A percentile compares a stretch with the other conserved stretches of the same genome.
These are phyloP conservation scores for Drosophila birchii DNA, from an alignment of 2,888 invertebrate genomes.

Conservation along the genomic window DNA sequence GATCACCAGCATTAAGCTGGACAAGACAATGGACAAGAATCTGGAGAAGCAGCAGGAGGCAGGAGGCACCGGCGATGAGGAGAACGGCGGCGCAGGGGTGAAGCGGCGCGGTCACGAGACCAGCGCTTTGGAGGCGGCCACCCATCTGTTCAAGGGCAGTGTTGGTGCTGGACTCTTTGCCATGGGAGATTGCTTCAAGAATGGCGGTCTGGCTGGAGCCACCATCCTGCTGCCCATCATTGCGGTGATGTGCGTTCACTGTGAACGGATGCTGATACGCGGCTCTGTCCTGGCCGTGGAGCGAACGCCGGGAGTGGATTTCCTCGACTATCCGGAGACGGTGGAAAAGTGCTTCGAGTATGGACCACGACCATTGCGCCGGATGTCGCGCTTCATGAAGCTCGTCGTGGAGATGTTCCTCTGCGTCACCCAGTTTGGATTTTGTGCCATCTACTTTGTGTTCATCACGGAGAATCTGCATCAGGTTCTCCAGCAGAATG, in stretches of 20 bases:
- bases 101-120: constrained; percentile 66
- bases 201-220: constrained; percentile 94
- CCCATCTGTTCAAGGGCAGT: constrained; percentile 97
- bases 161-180: constrained; percentile 98
- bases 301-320: constrained; percentile 79
- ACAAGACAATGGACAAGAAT: constrained; percentile 14
- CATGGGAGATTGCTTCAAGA: constrained; percentile 96
- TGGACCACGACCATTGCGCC: constrained; percentile 88
- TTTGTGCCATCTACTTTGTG: constrained; percentile 98
- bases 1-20: constrained; percentile 42
- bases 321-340: constrained; percentile 93
- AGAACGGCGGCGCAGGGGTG: constrained; percentile 27
- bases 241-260: constrained; percentile 95
- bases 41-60: constrained; percentile 35
- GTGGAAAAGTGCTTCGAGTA: constrained; percentile 92
- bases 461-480: constrained; percentile 95
- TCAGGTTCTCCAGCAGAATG: constrained; percentile 86
- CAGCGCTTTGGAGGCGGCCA: constrained; percentile 93
- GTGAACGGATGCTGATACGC: constrained; percentile 93
- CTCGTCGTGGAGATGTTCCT: constrained; percentile 92
- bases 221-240: constrained; percentile 91
- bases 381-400: constrained; percentile 88
- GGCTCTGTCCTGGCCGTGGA: constrained; percentile 78
- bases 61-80: constrained; percentile 42
- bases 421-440: constrained; percentile 97